These are phyloP conservation scores for Drosophila putrida DNA, from an alignment of 2,888 invertebrate species.

Conservation along the genomic window DNA sequence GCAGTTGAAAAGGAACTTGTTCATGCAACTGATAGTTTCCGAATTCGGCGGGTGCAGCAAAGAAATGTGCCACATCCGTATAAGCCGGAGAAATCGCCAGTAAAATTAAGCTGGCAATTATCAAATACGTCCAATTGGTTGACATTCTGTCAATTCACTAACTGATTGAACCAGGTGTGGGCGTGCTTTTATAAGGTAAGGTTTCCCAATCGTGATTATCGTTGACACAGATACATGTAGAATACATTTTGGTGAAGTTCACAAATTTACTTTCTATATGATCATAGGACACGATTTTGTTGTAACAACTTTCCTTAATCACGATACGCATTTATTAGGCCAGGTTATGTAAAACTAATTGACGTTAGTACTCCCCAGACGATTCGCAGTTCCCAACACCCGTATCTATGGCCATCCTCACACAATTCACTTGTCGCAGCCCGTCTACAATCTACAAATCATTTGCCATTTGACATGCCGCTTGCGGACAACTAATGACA, in stretches of 20 bases:
- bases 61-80: conserved; percentile 79
- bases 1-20: conserved; percentile 57
- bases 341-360: conserved; percentile 73
- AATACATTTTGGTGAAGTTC: conserved; percentile 18
- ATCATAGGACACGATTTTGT: conserved; percentile 14
- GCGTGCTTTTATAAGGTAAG: conserved; percentile 65
- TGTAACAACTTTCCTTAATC: conserved; percentile 75
- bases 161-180: conserved; percentile 38
- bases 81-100: not conserved
- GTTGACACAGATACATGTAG: conserved; percentile 53
- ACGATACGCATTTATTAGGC: conserved; percentile 63
- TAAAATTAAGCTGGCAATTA: conserved; percentile 11
- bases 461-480: conserved; percentile 76
- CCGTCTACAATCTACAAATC: conserved; percentile 69
- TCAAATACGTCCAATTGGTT: conserved; percentile 43
- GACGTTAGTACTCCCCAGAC: conserved; percentile 47
- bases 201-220: conserved; percentile 53
- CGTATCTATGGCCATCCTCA: conserved; percentile 19
- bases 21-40: conserved; percentile 66
- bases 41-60: conserved; percentile 67
- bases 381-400: conserved; percentile 27
- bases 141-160: conserved; percentile 63
- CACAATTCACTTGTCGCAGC: conserved; percentile 49
- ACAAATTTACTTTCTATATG: conserved; percentile 59
- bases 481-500: conserved; percentile 76